Evolutionary conservation across 2,113 vertebrate species (phyloP).

Genomic region (Chionomys nivalis): DNA sequence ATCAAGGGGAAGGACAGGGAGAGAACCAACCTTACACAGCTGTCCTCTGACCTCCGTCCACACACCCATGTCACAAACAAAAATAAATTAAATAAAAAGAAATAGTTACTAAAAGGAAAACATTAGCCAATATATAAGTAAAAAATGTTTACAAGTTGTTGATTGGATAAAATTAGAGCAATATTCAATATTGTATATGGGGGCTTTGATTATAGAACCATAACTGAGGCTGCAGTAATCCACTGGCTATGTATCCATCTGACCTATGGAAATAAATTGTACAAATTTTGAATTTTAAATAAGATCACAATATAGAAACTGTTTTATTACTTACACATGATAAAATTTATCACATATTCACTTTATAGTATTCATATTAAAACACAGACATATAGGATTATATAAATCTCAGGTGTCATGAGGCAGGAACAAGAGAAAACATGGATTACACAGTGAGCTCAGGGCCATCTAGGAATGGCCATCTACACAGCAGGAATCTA

Average conservation of each 20-base stretch:
- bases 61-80: not conserved
- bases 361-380: not conserved
- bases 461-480: not conserved
- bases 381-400: not conserved
- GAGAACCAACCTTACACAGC: not conserved
- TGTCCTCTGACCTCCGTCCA: not conserved
- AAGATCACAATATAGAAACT: not conserved
- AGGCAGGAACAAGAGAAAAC: not conserved
- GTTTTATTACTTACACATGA: not conserved
- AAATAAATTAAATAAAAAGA: not conserved
- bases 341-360: not conserved
- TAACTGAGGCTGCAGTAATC: not conserved
- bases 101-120: not conserved
- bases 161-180: not conserved
- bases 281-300: not conserved
- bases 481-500: not conserved
- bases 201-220: not conserved
- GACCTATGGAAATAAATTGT: not conserved
- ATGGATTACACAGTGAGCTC: not conserved
- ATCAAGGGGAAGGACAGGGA: not conserved
- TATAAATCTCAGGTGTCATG: not conserved
- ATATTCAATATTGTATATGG: not conserved
- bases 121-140: not conserved
- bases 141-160: not conserved
- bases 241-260: not conserved